Base-by-base conservation (phyloP, 2,797 vertebrate genomes). In the Linurgus olivaceus region DNA sequence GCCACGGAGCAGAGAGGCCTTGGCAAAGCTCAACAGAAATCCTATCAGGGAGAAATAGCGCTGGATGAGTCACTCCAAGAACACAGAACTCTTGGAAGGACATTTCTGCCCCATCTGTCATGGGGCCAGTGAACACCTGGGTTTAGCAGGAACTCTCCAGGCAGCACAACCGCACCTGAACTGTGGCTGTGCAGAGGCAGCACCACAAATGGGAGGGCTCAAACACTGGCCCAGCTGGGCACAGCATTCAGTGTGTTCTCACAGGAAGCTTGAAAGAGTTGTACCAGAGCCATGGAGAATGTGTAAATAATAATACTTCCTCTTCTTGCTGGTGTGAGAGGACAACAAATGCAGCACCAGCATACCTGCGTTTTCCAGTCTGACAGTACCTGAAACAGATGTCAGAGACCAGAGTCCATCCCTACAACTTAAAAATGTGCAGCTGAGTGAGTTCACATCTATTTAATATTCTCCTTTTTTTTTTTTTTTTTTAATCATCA, bases 361-460 rank as follows among this genome's bases (percentile, higher is more conserved):
- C 23, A 84, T 33, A 61, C 17, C 29, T 18, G 5, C 2, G 1
- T 21, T 25, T 40, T 40, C 19, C 19, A 31, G 6, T 31, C 12
- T 42, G 47, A 72, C 51, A 44, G 10, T 21, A 66, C 19, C 51
- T 40, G 45, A 63, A 65, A 52, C 33, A 40, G 58, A 29, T 38
- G 10, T 17, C 47, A 21, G 28, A 82, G 66, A 62, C 7, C 48
- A 67, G 29, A 62, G 10, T 2, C 62, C 28, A 42, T 4, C 55
- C 37, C 63, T 40, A 8, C n/a, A 18, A 13, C 37, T 52, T 59
- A 26, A 54, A 71, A 83, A 57, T 7, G 24, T 12, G 7, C 44
- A 55, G 15, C 2, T 50, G 19, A 91, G 16, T 12, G 17, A 62
- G 5, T 29, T 38, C 3, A 18, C 0, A 0, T 5, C 10, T 38